These are phyloP conservation scores for Aporophyla lueneburgensis DNA, from an alignment of 2,888 invertebrate genomes.

Conservation along the genomic window DNA sequence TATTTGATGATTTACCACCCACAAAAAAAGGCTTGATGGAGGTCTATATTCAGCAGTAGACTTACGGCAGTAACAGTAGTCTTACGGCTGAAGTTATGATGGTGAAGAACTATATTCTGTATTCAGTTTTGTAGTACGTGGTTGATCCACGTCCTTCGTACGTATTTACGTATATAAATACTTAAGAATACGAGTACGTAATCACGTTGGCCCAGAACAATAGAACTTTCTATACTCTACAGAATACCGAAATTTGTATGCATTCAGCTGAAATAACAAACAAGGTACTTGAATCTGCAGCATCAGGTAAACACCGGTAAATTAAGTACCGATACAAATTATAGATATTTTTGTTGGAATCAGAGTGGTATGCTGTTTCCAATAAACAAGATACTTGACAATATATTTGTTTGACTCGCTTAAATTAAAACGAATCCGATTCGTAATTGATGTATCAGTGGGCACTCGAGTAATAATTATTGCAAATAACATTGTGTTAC, in stretches of 20 bases:
- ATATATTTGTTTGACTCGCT: constrained; percentile 39
- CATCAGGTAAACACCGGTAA: constrained; percentile 26
- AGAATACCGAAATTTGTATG: not conserved
- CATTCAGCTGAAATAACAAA: not conserved
- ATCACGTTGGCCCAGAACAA: not conserved
- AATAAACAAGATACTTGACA: constrained; percentile 29
- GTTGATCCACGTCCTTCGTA: not conserved
- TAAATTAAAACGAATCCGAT: constrained; percentile 35
- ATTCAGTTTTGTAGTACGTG: not conserved
- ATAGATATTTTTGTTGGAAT: constrained; percentile 9
- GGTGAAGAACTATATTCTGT: not conserved
- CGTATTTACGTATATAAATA: not conserved
- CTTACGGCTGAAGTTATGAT: no score
- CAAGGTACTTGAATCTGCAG: constrained; percentile 15
- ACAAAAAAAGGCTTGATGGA: no score
- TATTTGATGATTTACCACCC: no score
- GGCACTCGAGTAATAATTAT: constrained; percentile 24
- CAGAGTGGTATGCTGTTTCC: constrained; percentile 1
- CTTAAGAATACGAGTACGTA: not conserved
- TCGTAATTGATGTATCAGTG: constrained; percentile 25
- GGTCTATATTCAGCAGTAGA: no score
- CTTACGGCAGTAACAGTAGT: no score
- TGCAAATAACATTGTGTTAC: constrained; percentile 32
- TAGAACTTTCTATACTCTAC: not conserved
- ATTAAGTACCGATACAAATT: constrained; percentile 25